These are phyloP conservation scores for Nysson spinosus DNA, from an alignment of 2,888 invertebrate species.

Conservation along the genomic window DNA sequence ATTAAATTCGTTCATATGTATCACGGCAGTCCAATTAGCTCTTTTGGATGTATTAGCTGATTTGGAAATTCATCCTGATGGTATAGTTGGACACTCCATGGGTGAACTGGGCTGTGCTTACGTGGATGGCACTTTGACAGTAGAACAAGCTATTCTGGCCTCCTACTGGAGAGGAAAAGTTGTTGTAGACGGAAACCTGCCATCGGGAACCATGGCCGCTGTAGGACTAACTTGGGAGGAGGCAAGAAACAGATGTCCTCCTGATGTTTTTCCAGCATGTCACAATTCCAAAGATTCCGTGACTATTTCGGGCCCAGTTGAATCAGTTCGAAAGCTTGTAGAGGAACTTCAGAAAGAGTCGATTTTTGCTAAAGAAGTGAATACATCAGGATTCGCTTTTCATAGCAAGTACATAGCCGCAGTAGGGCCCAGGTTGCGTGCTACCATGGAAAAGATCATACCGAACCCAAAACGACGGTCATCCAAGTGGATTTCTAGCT, in stretches of 20 bases:
- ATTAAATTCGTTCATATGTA: conserved; percentile 93
- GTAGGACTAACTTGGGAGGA: conserved; percentile 94
- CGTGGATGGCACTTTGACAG: conserved; percentile 96
- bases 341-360: conserved; percentile 85
- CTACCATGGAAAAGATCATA: conserved; percentile 89
- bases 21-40: conserved; percentile 97
- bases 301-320: conserved; percentile 93
- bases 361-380: conserved; percentile 90
- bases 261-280: conserved; percentile 92
- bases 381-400: conserved; percentile 94
- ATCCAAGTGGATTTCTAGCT: conserved; percentile 93
- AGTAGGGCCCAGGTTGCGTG: conserved; percentile 89
- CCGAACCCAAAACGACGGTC: conserved; percentile 88
- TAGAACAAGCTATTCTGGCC: conserved; percentile 94
- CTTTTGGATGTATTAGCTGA: conserved; percentile 91
- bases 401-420: conserved; percentile 94
- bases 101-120: conserved; percentile 96
- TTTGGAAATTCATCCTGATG: conserved; percentile 91
- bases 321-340: conserved; percentile 84
- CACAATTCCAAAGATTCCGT: conserved; percentile 97
- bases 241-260: conserved; percentile 85
- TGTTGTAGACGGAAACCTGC: conserved; percentile 86
- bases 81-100: conserved; percentile 97
- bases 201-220: conserved; percentile 93
- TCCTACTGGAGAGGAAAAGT: conserved; percentile 96